Conservation (phyloP, 2,888 invertebrate genomes). For the Amiota mariae region DNA sequence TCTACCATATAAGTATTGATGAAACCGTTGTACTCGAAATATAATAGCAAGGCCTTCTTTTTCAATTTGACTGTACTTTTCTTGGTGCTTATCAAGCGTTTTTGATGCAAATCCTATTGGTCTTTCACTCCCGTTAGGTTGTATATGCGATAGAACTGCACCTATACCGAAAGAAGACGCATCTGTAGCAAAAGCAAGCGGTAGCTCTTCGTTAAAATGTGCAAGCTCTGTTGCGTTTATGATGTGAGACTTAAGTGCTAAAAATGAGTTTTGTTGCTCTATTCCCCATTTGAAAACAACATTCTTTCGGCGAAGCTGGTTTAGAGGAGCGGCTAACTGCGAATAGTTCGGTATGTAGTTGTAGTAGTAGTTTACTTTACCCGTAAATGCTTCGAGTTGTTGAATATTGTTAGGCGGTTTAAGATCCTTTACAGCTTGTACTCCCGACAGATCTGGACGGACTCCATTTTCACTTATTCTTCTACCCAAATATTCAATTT, state of each 20-base stretch:
- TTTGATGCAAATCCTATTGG: background rate
- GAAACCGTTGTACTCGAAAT: too few species aligned
- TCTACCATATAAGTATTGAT: too few species aligned
- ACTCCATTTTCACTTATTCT: slow-evolving; percentile 38
- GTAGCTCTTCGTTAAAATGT: background rate
- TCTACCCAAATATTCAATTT: slow-evolving; percentile 54
- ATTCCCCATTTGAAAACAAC: background rate
- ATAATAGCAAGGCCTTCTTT: too few species aligned
- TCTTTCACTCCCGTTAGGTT: background rate
- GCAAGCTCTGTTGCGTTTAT: background rate
- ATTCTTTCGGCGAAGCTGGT: slow-evolving; percentile 42
- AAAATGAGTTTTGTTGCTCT: background rate
- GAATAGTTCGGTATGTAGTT: slow-evolving; percentile 39
- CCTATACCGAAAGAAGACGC: background rate
- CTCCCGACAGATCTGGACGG: slow-evolving; percentile 14
- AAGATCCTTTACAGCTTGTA: slow-evolving; percentile 21
- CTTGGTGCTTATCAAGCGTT: background rate
- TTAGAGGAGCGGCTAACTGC: slow-evolving; percentile 40
- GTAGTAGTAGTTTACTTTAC: slow-evolving; percentile 61
- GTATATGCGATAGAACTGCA: background rate
- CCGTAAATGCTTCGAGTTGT: slow-evolving; percentile 54
- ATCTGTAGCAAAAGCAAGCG: background rate
- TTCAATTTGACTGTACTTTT: too few species aligned
- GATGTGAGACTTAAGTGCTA: background rate
- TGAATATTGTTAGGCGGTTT: slow-evolving; percentile 30